A percentile compares a stretch with the other conserved stretches of the same genome.
phyloP scores from a whole-genome alignment of 2,888 invertebrate species.

The Mythimna vitellina region DNA sequence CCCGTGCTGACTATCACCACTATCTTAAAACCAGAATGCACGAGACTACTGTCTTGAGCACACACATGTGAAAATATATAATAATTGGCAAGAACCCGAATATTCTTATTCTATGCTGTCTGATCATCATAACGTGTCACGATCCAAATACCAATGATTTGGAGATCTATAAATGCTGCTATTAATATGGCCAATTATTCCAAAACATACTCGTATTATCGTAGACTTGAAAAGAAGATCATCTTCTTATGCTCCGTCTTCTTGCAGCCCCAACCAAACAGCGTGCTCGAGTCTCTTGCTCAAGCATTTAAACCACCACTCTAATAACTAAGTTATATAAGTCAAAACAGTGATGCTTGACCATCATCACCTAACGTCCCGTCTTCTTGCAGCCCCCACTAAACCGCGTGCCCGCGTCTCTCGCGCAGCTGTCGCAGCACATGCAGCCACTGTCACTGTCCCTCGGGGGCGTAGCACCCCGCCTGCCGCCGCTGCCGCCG shows the following conservation, averaged over 20 bases:
- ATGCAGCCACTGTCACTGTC: constrained; percentile 95
- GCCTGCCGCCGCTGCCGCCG: constrained; percentile 89
- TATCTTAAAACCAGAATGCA: no score
- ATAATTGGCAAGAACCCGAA: no score
- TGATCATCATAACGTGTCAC: no score
- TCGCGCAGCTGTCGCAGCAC: constrained; percentile 90
- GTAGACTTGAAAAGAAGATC: not conserved
- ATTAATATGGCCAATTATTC: not conserved
- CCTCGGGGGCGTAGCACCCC: constrained; percentile 90
- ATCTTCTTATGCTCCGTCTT: constrained; percentile 35
- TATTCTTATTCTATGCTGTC: no score
- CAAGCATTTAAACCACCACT: constrained; percentile 66
- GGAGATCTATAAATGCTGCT: no score
- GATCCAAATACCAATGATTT: no score
- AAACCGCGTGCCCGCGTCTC: constrained; percentile 91
- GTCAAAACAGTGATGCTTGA: no score
- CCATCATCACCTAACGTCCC: constrained; percentile 27
- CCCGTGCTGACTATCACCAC: no score
- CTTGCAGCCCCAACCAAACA: constrained; percentile 87
- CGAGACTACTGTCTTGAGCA: no score
- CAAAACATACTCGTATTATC: not conserved
- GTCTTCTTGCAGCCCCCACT: constrained; percentile 82
- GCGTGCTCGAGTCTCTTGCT: constrained; percentile 90
- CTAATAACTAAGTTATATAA: no score
- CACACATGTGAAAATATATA: no score